Percentiles rank a stretch among this genome's conserved stretches.
phyloP scores from a whole-genome alignment of 2,797 vertebrate genomes.

The Otus scops region DNA sequence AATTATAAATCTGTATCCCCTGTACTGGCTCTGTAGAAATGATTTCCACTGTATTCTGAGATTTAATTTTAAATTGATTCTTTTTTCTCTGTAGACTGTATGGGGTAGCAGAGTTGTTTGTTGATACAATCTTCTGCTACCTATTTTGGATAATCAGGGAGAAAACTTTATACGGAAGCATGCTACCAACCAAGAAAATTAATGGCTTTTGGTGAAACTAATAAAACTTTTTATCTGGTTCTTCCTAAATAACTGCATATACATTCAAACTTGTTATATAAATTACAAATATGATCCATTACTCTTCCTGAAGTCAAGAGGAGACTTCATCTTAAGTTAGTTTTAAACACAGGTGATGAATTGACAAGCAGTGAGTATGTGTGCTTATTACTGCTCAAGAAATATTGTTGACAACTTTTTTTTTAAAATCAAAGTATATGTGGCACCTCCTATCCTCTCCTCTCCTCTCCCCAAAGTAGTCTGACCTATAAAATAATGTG shows the following conservation, averaged over 20 bases:
- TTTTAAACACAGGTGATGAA: background rate
- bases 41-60: background rate
- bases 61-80: background rate
- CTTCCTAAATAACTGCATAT: background rate
- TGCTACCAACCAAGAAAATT: background rate
- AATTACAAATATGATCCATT: background rate
- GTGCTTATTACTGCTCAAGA: background rate
- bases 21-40: background rate
- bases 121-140: background rate
- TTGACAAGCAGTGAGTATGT: background rate
- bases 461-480: background rate
- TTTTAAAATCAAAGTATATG: background rate
- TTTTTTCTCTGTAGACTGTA: background rate
- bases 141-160: background rate
- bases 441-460: too few species aligned
- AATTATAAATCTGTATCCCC: background rate
- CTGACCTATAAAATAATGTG: background rate
- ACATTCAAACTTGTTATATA: background rate
- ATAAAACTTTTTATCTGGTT: background rate
- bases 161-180: background rate
- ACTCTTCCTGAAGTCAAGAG: background rate
- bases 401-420: background rate
- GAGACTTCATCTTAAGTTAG: background rate
- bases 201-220: background rate
- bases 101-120: background rate